phyloP scores from a whole-genome alignment of 2,797 vertebrate species.

The Eulemur albifrons region DNA sequence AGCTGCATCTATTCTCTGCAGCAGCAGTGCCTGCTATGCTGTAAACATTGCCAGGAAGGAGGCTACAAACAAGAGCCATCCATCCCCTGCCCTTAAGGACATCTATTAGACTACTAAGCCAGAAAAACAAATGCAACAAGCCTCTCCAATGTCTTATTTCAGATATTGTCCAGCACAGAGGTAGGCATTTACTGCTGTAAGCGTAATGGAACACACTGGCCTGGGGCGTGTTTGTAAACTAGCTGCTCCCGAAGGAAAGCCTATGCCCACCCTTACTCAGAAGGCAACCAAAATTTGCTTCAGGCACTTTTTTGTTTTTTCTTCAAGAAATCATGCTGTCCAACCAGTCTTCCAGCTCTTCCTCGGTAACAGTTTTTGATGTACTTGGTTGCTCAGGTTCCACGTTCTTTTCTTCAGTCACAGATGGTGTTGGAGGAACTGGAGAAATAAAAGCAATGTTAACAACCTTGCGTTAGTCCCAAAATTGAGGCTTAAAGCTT shows the following conservation, averaged over 20 bases:
- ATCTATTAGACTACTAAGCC: neutral
- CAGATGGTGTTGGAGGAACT: constrained; percentile 60
- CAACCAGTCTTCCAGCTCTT: constrained; percentile 96
- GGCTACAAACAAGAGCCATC: neutral
- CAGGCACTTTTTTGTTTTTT: constrained; percentile 49
- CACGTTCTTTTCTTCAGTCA: constrained; percentile 69
- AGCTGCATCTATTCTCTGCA: neutral
- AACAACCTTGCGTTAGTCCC: neutral
- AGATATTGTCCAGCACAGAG: constrained; percentile 24
- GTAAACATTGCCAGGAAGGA: neutral
- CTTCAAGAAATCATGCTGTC: constrained; percentile 94
- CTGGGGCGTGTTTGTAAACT: neutral
- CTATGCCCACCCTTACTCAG: neutral
- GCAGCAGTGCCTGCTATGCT: constrained; percentile 6
- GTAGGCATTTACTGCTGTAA: neutral
- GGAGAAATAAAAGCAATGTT: constrained; percentile 64
- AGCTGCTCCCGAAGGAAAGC: neutral
- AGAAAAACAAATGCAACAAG: neutral
- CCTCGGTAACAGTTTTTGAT: constrained; percentile 82
- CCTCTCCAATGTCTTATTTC: neutral
- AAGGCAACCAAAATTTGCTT: neutral
- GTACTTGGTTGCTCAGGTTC: constrained; percentile 60
- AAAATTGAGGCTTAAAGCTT: neutral
- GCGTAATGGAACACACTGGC: rapidly evolving
- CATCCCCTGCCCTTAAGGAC: neutral